Base-by-base conservation (phyloP, 2,888 invertebrate genomes). In the Cephus sareptanus region DNA sequence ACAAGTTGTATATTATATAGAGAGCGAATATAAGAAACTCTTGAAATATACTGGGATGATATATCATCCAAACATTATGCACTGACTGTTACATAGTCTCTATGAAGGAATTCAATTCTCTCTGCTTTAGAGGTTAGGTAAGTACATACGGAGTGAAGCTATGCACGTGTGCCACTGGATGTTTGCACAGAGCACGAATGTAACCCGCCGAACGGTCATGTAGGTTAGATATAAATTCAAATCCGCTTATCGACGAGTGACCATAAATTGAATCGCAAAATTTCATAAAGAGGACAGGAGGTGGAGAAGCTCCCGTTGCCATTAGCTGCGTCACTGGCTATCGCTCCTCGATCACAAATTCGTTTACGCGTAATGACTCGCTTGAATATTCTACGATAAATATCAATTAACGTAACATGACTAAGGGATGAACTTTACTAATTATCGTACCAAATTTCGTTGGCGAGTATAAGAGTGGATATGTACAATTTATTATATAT, bases 241-340 rank as follows among this genome's bases (percentile, higher is more conserved):
- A 82, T 81, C 81, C 80, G 77, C 79, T 84, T 83, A 82, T 81
- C 81, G 81, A 77, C 73, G 68, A 76, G 80, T 70, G 73, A 73
- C 80, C 33, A 80, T 80, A 81, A 80, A 81, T 81, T 81, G 69
- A 76, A 56, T 56, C 76, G 75, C 75, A 76, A 81, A 80, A 80
- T 81, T 80, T 81, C 80, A 76, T 76, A 77, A 71, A 71, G 71
- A 31, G 71, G 70, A 70, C 70, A 70, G 4, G 13, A 15, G 33
- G 15, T 11, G 34, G 33, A 23, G 40, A 35, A 73, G 73, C 33
- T 12, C 12, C 31, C 33, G 71, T 33, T 71, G 71, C 33, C 31
- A 71, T 33, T 71, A 71, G 12, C 11, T 31, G 34, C 13, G 34
- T 73, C 34, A 23, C 23, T 12, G 15, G 9, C 34, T 34, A 73